These are phyloP conservation scores for Rhynchotus rufescens DNA, from an alignment of 2,797 vertebrate species.

Conservation along the genomic window DNA sequence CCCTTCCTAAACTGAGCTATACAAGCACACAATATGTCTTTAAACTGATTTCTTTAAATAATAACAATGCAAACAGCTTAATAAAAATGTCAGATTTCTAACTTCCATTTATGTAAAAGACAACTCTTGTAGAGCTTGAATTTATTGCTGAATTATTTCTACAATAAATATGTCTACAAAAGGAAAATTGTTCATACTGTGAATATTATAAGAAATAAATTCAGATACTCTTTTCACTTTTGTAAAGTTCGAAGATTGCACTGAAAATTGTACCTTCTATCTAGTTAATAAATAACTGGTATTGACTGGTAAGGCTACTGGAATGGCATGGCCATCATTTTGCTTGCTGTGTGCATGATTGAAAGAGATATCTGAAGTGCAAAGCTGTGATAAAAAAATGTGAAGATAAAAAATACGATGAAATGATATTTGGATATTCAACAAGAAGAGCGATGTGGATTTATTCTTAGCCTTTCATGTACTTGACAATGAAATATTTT, in stretches of 20 bases:
- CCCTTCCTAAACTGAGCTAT: background rate
- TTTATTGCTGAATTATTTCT: background rate
- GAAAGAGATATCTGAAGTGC: slow-evolving; percentile 31
- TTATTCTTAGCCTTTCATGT: slow-evolving; percentile 58
- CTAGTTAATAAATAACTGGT: background rate
- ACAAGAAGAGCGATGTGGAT: background rate
- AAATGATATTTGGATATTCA: slow-evolving; percentile 51
- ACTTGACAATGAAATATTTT: slow-evolving; percentile 65
- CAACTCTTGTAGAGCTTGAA: background rate
- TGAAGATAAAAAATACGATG: slow-evolving; percentile 3
- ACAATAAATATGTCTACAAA: background rate
- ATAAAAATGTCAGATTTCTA: background rate
- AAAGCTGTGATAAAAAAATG: slow-evolving; percentile 49
- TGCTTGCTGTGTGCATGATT: background rate
- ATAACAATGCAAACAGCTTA: background rate
- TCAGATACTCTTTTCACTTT: slow-evolving; percentile 8
- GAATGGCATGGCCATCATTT: background rate
- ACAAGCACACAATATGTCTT: background rate
- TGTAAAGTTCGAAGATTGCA: slow-evolving; percentile 30
- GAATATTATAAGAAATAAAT: background rate
- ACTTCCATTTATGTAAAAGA: background rate
- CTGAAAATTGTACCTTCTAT: background rate
- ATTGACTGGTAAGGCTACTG: background rate
- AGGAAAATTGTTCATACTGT: background rate
- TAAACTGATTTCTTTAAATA: background rate